A percentile compares a stretch with the other conserved stretches of the same genome.
These are phyloP conservation scores for Alaudala cheleensis DNA, from an alignment of 2,113 vertebrate species.

Conservation along the genomic window DNA sequence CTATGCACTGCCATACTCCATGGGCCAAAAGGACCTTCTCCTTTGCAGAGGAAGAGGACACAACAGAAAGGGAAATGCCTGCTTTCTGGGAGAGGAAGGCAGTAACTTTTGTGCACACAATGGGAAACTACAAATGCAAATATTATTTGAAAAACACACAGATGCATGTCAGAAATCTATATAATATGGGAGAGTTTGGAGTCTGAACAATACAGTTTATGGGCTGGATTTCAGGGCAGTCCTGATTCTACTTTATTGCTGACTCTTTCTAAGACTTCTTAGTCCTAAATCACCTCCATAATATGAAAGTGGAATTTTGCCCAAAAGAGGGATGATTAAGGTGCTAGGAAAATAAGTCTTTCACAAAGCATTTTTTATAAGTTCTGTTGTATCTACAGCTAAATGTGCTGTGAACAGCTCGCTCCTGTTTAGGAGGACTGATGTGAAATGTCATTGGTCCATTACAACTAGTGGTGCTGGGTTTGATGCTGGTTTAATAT, in stretches of 20 bases:
- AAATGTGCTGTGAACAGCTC: background rate
- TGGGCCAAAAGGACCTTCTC: background rate
- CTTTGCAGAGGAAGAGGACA: background rate
- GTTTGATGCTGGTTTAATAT: background rate
- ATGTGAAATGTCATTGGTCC: background rate
- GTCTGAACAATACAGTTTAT: background rate
- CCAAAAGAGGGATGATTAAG: background rate
- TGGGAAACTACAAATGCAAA: background rate
- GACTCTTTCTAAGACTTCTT: background rate
- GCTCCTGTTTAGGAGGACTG: background rate
- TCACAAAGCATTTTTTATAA: background rate
- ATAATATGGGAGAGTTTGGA: background rate
- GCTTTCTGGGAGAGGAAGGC: background rate
- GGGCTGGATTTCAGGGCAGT: background rate
- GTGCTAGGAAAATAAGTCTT: background rate
- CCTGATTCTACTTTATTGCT: background rate
- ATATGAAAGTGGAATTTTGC: background rate
- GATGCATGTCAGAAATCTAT: background rate
- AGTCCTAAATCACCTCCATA: background rate
- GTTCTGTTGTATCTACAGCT: background rate
- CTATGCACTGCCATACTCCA: background rate
- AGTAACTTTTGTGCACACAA: background rate
- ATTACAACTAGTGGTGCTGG: background rate
- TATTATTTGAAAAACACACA: background rate
- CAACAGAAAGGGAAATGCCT: background rate